Evolutionary conservation across 2,113 vertebrate species (phyloP), one percentile per base, ranked within the genome.

Genomic region (Sturnira hondurensis): DNA sequence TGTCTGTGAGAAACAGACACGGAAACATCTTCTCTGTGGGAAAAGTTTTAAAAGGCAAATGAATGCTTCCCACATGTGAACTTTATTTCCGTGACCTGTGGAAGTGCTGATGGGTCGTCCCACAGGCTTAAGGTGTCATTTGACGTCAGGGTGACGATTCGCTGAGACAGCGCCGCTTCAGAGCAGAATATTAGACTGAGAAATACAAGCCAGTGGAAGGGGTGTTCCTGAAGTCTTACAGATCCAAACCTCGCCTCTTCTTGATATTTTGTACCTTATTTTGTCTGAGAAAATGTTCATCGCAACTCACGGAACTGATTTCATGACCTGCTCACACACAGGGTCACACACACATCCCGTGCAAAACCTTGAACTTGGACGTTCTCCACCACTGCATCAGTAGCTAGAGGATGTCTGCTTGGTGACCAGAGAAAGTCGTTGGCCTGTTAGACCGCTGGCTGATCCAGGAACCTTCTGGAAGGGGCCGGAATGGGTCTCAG

Each of bases 391-490:
- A 28, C 14, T 41, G 58, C 17, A 33, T 15, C 67, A 58, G 58
- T 61, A 28, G 58, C 24, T 12, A 4, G 24, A 61, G 58, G 4
- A 47, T 4, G 7, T 70, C 80, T 73, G 38, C 16, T 52, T 82
- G 43, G 45, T 74, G 58, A 68, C 4, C 28, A 63, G 50, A 92
- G 52, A 84, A 61, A 67, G 45, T 22, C 41, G 61, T 41, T 68
- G 16, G 86, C 33, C 38, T 63, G 65, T 50, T 45, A 33, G 83
- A 38, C 28, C 70, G 20, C 0, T 38, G 77, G 52, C 43, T 71
- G 43, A 19, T 45, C 43, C 20, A 80, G 58, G 47, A 88, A 85
- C 17, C 36, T 80, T 80, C 76, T 85, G 80, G 16, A 94, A 85
- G 43, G 70, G 38, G 47, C 20, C 65, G 20, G 22, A 81, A 56